A percentile compares a stretch with the other conserved stretches of the same genome.
Conservation (phyloP, 2,113 vertebrate species). For the Istiophorus platypterus region DNA sequence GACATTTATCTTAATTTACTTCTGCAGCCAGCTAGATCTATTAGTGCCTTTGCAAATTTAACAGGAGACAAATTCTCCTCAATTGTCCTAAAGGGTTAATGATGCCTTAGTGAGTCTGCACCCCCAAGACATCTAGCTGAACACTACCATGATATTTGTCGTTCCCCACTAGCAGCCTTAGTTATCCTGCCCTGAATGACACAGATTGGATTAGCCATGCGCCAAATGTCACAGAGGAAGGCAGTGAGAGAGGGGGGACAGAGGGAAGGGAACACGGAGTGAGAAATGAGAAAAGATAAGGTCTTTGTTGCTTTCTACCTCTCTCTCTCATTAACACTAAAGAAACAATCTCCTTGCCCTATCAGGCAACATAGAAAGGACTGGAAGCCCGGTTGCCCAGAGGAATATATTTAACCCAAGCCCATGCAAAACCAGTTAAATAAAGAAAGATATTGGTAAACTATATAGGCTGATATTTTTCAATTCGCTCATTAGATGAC, state of each 20-base stretch:
- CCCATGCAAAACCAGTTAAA: not conserved
- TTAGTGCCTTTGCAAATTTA: conserved; percentile 15
- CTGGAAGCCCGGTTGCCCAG: not conserved
- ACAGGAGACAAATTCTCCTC: conserved; percentile 14
- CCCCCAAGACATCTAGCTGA: conserved; percentile 51
- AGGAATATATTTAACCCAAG: conserved; percentile 40
- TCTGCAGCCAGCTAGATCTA: not conserved
- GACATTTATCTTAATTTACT: conserved; percentile 7
- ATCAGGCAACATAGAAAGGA: conserved; percentile 27
- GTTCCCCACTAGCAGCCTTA: conserved; percentile 59
- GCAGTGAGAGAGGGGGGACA: conserved; percentile 12
- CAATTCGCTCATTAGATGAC: not conserved
- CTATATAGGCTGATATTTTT: not conserved
- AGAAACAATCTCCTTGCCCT: conserved; percentile 41
- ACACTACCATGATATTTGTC: conserved; percentile 71
- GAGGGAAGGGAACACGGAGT: conserved; percentile 32
- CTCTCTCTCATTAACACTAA: conserved; percentile 54
- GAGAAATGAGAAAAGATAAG: conserved; percentile 72
- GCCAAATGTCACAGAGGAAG: conserved; percentile 77
- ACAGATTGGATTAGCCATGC: conserved; percentile 77
- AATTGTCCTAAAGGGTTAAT: conserved; percentile 50
- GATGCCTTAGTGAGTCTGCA: conserved; percentile 51
- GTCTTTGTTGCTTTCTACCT: conserved; percentile 62
- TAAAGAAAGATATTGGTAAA: not conserved
- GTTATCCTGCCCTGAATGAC: conserved; percentile 72